Evolutionary conservation across 2,797 vertebrate species (phyloP), one percentile per base, ranked within the genome.

Genomic region (Percopsis omiscomaycus): DNA sequence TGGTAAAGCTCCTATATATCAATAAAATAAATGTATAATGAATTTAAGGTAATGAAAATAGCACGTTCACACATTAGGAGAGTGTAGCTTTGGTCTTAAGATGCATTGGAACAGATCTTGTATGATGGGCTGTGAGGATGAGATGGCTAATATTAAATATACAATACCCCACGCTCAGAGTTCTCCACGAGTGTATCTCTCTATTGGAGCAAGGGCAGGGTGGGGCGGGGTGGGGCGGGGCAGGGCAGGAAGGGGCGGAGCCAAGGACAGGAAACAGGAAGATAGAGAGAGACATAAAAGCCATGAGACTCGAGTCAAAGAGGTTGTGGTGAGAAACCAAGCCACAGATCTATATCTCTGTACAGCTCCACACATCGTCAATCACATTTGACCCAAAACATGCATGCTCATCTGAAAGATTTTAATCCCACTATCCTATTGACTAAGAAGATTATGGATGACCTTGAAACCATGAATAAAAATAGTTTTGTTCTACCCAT

Each of bases 111-210:
- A 22, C 66, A 64, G 54, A n/a, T 13, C 6, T 16, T 15, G n/a
- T 5, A 29, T 58, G 66, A 53, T n/a, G 4, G 55, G 62, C 64
- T 76, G 69, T 66, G 71, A 52, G 66, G 86, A n/a, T 73, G 74
- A 90, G 83, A 86, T 87, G 88, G 86, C 88, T 87, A 90, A 80
- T 91, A 92, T 74, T 85, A 90, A 91, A 90, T 77, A 93, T 93
- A 93, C 92, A 84, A 92, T 93, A 93, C 92, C 92, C 92, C 91
- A 93, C 90, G 85, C 91, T 93, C 86, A 93, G 89, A 90, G 91
- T 91, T 93, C 92, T 93, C 92, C 92, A 93, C 58, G 92, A 91
- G 91, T 93, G 92, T 85, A 93, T 93, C 90, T 93, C 91, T 92
- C 92, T 93, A 93, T 91, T 77, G 86, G 89, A 87, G 88, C 81